Conservation (phyloP, 2,797 vertebrate species). For the Numenius phaeopus region DNA sequence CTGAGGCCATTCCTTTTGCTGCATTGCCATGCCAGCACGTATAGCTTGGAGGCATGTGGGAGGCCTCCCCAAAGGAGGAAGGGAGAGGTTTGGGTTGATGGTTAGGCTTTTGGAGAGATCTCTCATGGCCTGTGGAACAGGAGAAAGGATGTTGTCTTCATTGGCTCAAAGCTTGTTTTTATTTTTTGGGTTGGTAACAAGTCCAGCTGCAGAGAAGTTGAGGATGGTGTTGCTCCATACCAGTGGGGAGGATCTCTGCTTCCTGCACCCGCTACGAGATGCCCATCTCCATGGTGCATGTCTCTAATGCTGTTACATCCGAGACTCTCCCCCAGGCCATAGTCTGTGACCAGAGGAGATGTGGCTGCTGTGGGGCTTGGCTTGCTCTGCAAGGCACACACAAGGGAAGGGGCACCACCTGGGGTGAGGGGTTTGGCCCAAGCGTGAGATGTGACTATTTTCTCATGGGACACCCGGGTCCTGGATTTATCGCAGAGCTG, state of each 20-base stretch:
- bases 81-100: background rate
- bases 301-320: background rate
- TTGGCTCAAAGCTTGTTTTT: background rate
- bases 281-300: rapidly evolving
- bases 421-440: rapidly evolving
- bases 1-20: background rate
- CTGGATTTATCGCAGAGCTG: background rate
- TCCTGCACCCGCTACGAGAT: background rate
- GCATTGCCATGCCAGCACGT: background rate
- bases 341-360: rapidly evolving
- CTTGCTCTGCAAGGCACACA: background rate
- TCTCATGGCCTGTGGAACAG: background rate
- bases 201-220: background rate
- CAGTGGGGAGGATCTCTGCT: background rate
- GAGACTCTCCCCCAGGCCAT: background rate
- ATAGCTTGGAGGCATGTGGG: background rate
- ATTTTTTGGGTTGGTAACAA: background rate
- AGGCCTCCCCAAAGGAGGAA: background rate
- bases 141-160: background rate
- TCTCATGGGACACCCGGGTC: rapidly evolving
- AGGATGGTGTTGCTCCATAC: background rate
- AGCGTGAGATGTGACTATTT: background rate
- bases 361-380: background rate
- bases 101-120: background rate
- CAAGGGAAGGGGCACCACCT: background rate